A percentile compares a stretch with the other conserved stretches of the same genome.
Evolutionary conservation across 2,797 vertebrate genomes (phyloP).

Genomic region (Simalia tracyae): DNA sequence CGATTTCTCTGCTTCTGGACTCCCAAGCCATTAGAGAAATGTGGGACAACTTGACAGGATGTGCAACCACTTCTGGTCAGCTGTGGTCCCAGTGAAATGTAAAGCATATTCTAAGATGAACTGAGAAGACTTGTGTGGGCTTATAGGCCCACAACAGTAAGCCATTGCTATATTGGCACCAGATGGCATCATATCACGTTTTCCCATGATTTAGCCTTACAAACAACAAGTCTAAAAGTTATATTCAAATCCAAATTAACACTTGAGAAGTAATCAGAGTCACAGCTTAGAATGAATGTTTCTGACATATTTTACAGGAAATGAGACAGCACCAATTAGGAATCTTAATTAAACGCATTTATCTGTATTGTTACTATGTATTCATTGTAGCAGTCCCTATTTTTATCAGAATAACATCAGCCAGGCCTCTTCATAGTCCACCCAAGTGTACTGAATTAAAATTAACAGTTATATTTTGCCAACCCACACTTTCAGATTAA

Average conservation of each 20-base stretch:
- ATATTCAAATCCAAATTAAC: neutral
- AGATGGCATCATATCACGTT: neutral
- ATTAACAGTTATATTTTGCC: neutral
- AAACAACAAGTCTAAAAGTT: neutral
- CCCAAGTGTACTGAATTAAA: neutral
- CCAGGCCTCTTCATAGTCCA: neutral
- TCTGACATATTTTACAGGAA: neutral
- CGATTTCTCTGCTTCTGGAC: neutral
- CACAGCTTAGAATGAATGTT: neutral
- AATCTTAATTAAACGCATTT: conserved; percentile 6
- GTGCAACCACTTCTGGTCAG: neutral
- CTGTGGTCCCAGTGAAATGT: neutral
- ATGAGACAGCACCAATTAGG: conserved; percentile 6
- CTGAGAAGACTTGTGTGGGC: neutral
- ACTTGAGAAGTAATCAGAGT: conserved; percentile 20
- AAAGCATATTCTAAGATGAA: neutral
- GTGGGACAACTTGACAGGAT: neutral
- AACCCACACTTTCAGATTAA: conserved; percentile 1
- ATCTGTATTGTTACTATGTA: neutral
- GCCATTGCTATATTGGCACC: conserved; percentile 3
- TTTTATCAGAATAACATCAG: neutral
- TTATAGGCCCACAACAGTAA: neutral
- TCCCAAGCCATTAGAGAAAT: neutral
- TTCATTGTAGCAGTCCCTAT: neutral
- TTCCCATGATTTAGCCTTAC: neutral